Evolutionary conservation across 2,113 vertebrate genomes (phyloP).

Genomic region (Antidorcas marsupialis): DNA sequence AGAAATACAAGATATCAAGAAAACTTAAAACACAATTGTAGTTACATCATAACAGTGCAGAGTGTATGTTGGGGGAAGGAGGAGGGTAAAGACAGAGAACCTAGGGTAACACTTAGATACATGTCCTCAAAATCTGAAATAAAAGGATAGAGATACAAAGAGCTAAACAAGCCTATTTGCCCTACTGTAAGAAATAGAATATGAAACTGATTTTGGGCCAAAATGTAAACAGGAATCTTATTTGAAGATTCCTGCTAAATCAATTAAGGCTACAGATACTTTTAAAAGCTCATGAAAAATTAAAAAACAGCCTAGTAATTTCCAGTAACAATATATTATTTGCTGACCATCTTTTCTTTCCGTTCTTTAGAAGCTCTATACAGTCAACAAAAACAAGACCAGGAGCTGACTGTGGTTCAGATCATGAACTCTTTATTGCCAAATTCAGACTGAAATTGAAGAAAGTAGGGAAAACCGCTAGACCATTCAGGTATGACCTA

Average conservation of each 20-base stretch:
- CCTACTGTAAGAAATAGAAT: not conserved
- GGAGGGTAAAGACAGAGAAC: not conserved
- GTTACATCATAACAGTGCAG: not conserved
- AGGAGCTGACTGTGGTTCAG: no score
- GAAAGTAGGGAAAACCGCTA: no score
- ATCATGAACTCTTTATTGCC: no score
- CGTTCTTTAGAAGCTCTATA: not conserved
- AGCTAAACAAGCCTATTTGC: not conserved
- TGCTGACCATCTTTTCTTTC: slow-evolving; percentile 33
- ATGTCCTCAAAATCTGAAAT: not conserved
- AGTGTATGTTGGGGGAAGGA: not conserved
- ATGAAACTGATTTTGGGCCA: not conserved
- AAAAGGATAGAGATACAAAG: not conserved
- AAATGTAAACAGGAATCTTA: slow-evolving; percentile 25
- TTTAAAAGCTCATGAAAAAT: slow-evolving; percentile 45
- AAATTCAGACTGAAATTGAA: no score
- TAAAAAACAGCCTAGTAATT: slow-evolving; percentile 29
- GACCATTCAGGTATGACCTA: no score
- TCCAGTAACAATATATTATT: slow-evolving; percentile 34
- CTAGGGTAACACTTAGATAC: not conserved
- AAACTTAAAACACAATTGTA: not conserved
- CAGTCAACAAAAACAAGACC: no score
- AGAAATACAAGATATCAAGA: not conserved
- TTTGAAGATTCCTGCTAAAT: slow-evolving; percentile 22
- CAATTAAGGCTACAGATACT: slow-evolving; percentile 8